These are phyloP conservation scores for Drosophila seguyi DNA, from an alignment of 1,140 invertebrate species.

Conservation along the genomic window DNA sequence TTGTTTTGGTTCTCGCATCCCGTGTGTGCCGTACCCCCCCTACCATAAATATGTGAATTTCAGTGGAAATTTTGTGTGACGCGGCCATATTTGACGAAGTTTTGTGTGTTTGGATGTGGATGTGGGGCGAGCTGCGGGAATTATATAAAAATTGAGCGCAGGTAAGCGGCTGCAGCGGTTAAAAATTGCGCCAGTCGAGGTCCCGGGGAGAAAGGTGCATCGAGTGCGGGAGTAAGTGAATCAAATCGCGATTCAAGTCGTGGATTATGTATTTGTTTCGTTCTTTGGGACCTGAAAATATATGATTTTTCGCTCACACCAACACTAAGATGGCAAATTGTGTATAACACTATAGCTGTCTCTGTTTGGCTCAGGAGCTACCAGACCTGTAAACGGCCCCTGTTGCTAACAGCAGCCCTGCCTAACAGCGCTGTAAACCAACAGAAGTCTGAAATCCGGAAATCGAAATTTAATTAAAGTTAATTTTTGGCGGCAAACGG, in stretches of 20 bases:
- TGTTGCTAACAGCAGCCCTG: conserved; percentile 15
- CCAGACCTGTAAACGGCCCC: conserved; percentile 24
- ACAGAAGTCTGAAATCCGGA: background rate
- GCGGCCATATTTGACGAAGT: conserved; percentile 77
- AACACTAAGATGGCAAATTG: conserved; percentile 69
- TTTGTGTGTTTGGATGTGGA: conserved; percentile 53
- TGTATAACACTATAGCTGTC: conserved; percentile 69
- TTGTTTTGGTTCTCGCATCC: conserved; percentile 69
- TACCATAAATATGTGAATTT: conserved; percentile 67
- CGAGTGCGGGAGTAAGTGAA: conserved; percentile 40
- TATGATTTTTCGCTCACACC: conserved; percentile 75
- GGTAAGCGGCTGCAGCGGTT: conserved; percentile 41
- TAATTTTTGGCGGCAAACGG: conserved; percentile 31
- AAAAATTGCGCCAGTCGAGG: conserved; percentile 1
- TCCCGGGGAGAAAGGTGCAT: conserved; percentile 30
- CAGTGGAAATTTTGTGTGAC: conserved; percentile 60
- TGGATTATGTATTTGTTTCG: conserved; percentile 58
- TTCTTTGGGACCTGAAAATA: conserved; percentile 65
- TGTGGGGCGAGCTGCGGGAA: conserved; percentile 53
- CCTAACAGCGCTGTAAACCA: conserved; percentile 10
- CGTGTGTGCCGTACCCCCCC: conserved; percentile 33
- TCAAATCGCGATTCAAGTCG: conserved; percentile 32
- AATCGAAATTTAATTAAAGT: conserved; percentile 10
- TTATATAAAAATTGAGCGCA: conserved; percentile 69
- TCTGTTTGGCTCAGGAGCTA: conserved; percentile 46